Evolutionary conservation across 1,140 invertebrate species (phyloP).

Genomic region (Drosophila nigrodunni): DNA sequence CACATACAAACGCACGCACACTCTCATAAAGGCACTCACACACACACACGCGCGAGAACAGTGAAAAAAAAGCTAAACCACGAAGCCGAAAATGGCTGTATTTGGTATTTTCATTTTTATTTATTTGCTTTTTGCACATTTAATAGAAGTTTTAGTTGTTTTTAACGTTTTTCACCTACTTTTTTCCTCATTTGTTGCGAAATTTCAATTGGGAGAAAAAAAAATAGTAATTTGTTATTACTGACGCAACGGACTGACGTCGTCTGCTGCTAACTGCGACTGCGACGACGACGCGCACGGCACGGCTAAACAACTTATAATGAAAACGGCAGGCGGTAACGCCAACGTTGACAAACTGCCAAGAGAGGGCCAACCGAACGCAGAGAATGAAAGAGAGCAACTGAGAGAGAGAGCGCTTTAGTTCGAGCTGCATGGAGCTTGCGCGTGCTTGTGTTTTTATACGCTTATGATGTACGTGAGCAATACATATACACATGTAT

Average conservation of each 20-base stretch:
- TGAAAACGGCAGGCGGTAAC: slow-evolving; percentile 56
- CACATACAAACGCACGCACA: slow-evolving; percentile 23
- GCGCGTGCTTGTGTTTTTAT: slow-evolving; percentile 41
- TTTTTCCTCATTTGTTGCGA: slow-evolving; percentile 25
- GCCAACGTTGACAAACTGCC: slow-evolving; percentile 60
- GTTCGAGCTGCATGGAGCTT: slow-evolving; percentile 38
- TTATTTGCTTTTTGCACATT: slow-evolving; percentile 10
- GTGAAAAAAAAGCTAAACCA: slow-evolving; percentile 38
- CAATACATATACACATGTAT: not conserved
- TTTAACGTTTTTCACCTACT: slow-evolving; percentile 34
- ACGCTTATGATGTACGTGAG: slow-evolving; percentile 6
- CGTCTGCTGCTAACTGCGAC: slow-evolving; percentile 45
- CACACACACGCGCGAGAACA: slow-evolving; percentile 21
- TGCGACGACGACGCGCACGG: slow-evolving; percentile 70
- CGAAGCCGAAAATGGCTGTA: slow-evolving; percentile 35
- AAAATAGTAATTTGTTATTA: slow-evolving; percentile 47
- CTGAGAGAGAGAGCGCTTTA: slow-evolving; percentile 13
- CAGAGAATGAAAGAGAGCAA: slow-evolving; percentile 20
- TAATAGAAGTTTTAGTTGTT: not conserved
- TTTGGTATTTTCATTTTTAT: slow-evolving; percentile 16
- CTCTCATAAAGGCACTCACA: slow-evolving; percentile 13
- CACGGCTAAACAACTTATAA: slow-evolving; percentile 75
- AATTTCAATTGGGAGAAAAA: slow-evolving; percentile 20
- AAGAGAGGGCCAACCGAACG: slow-evolving; percentile 21
- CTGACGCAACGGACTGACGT: slow-evolving; percentile 77